Base-by-base conservation (phyloP, 1,140 invertebrate genomes). In the Reticulitermes speratus region DNA sequence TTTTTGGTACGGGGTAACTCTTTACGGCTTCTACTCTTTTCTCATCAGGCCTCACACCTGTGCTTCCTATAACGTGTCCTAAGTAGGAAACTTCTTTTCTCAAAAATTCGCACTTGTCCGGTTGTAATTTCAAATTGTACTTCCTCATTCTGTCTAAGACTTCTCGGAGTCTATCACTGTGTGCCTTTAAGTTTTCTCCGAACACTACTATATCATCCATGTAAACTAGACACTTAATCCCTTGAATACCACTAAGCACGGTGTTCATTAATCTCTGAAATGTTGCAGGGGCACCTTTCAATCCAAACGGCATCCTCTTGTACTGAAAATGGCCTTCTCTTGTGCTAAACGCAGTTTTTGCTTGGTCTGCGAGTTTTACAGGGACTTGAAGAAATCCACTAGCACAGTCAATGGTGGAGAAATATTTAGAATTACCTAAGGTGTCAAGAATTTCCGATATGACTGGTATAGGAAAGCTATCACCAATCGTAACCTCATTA, bases 381-480 rank as follows among this genome's bases (percentile, higher is more conserved):
- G 89, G 88, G 14, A 93, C 89, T 87, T 94, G 93, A 87, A 91
- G 92, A 87, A 91, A 93, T 12, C 93, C 93, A 55, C 87, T 89
- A 3, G 88, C 88, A 9, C 92, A 86, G 89, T 93, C 91, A 23
- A 93, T 83, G 2, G 90, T 89, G 9, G 89, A 88, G 87, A 93
- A 93, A 86, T 89, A 91, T 44, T 87, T 87, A 12, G 88, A 65
- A 12, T 88, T 89, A 16, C 89, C 89, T 84, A 93, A 87, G 87
- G 90, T 90, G 87, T 92, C 90, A 19, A 94, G 88, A 83, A 90
- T 88, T 38, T 92, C 90, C 38, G 90, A 89, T 21, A 93, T 92
- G 21, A 91, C 89, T 12, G 93, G 93, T 32, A 93, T 87, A 8
- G 92, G 93, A 88, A 90, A 93, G n/a, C 88, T 88, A 86, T 94